A percentile compares a stretch with the other conserved stretches of the same genome.
Evolutionary conservation across 2,797 vertebrate species (phyloP).

Genomic region (Antennarius maculatus): DNA sequence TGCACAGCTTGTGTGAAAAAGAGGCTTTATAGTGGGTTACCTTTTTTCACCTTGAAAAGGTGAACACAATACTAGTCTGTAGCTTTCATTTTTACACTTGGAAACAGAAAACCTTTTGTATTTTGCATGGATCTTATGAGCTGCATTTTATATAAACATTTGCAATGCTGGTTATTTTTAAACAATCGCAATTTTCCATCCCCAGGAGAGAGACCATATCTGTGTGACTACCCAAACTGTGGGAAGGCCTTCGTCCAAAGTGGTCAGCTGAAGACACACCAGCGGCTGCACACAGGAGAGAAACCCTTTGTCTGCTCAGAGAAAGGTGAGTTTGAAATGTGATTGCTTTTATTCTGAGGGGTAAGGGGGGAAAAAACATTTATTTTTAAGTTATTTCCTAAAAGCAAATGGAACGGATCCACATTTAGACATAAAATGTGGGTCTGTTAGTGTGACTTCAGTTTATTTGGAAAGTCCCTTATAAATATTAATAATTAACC

Average conservation of each 20-base stretch:
- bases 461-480: conserved; percentile 57
- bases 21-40: too few relatives aligned
- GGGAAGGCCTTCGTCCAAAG: conserved; percentile 99
- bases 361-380: too few relatives aligned
- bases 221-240: conserved; percentile 97
- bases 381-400: too few relatives aligned
- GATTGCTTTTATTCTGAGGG: too few relatives aligned
- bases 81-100: neutral
- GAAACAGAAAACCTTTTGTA: neutral
- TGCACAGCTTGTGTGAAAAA: too few relatives aligned
- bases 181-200: neutral
- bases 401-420: too few relatives aligned
- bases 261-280: conserved; percentile 98
- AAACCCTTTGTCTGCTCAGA: conserved; percentile 98
- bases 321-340: conserved; percentile 83
- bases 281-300: conserved; percentile 97
- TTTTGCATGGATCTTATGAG: neutral
- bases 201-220: conserved; percentile 94
- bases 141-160: neutral
- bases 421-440: neutral
- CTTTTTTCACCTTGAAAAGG: neutral
- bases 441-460: neutral
- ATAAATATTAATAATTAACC: too few relatives aligned
- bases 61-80: too few relatives aligned
- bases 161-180: neutral